These are phyloP conservation scores for Troglohyphantes excavatus DNA, from an alignment of 2,888 invertebrate species.

Conservation along the genomic window DNA sequence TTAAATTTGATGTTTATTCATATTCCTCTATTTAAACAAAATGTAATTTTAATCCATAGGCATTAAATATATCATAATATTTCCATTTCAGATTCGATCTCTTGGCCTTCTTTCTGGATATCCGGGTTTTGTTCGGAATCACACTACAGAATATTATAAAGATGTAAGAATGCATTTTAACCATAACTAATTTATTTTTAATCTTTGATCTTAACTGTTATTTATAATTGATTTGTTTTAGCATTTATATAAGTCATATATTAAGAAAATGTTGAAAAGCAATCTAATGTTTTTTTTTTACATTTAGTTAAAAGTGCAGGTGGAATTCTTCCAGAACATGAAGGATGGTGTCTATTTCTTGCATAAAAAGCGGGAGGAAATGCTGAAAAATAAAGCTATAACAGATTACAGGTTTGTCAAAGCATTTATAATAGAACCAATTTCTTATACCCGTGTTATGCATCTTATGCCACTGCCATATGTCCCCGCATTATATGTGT, in stretches of 20 bases:
- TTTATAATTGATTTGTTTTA: background rate
- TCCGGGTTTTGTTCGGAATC: constrained; percentile 71
- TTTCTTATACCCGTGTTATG: too few species aligned
- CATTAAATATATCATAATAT: too few species aligned
- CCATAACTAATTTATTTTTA: background rate
- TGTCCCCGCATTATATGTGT: too few species aligned
- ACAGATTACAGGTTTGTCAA: constrained; percentile 61
- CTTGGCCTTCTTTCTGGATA: constrained; percentile 73
- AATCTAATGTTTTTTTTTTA: background rate
- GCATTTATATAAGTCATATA: too few species aligned
- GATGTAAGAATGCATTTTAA: constrained; percentile 51
- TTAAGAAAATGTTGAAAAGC: background rate
- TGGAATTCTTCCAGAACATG: constrained; percentile 78
- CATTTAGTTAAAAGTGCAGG: constrained; percentile 60
- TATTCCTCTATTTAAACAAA: too few species aligned
- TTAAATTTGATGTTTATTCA: too few species aligned
- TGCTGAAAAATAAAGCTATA: constrained; percentile 54
- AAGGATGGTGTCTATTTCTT: constrained; percentile 73
- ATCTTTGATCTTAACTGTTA: background rate
- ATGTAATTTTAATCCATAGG: too few species aligned
- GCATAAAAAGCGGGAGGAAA: constrained; percentile 76
- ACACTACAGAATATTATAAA: constrained; percentile 76
- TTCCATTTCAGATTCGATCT: constrained; percentile 66
- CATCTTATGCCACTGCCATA: too few species aligned
- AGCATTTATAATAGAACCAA: too few species aligned